Conservation (phyloP, 2,113 vertebrate species). For the Clarias gariepinus region DNA sequence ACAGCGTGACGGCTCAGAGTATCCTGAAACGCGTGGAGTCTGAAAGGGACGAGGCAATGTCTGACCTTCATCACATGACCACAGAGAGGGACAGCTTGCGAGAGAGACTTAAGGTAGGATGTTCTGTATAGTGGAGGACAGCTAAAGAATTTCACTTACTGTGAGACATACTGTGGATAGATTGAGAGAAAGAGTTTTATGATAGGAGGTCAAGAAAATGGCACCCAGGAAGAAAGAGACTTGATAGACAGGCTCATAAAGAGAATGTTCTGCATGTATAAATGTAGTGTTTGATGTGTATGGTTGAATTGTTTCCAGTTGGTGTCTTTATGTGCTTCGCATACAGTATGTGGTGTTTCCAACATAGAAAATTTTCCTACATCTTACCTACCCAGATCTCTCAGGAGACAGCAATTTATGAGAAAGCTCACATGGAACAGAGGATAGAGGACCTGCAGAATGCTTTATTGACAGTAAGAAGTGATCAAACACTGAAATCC, state of each 20-base stretch:
- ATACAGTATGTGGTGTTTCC: not conserved
- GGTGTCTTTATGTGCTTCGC: not conserved
- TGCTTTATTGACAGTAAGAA: slow-evolving; percentile 72
- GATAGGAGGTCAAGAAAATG: not conserved
- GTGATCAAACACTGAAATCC: slow-evolving; percentile 12
- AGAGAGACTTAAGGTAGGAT: slow-evolving; percentile 55
- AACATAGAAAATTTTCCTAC: slow-evolving; percentile 26
- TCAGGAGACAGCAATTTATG: slow-evolving; percentile 76
- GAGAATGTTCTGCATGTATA: not conserved
- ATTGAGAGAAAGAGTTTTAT: not conserved
- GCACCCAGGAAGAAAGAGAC: not conserved
- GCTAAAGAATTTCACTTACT: not conserved
- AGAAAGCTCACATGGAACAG: slow-evolving; percentile 79
- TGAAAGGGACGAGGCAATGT: slow-evolving; percentile 73
- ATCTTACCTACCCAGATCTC: slow-evolving; percentile 73
- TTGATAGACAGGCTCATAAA: not conserved
- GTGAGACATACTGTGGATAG: too few species aligned
- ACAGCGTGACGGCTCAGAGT: slow-evolving; percentile 65
- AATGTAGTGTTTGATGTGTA: not conserved
- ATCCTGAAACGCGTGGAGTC: slow-evolving; percentile 71
- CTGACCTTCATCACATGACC: slow-evolving; percentile 75
- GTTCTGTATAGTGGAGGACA: not conserved
- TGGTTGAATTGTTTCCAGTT: slow-evolving; percentile 9
- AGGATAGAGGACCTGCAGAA: slow-evolving; percentile 78
- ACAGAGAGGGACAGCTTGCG: slow-evolving; percentile 77